Conservation (phyloP, 2,888 invertebrate genomes). For the Noctua pronuba region DNA sequence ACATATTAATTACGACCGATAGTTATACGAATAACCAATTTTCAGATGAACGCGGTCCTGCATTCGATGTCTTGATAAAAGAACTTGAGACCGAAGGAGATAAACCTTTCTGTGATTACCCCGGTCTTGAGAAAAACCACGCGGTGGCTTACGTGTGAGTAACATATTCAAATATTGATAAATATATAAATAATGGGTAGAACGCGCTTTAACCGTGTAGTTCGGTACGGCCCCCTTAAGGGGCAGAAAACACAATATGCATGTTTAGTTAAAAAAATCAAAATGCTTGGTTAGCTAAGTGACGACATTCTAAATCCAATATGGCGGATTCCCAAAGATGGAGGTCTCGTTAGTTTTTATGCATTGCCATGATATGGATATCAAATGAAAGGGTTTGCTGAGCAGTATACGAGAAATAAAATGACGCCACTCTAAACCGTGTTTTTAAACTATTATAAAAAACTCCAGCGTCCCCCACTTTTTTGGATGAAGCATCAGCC, state of each 20-base stretch:
- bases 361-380: too few species aligned
- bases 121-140: constrained; percentile 68
- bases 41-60: constrained; percentile 82
- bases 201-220: neutral
- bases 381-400: too few species aligned
- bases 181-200: neutral
- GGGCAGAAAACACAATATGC: neutral
- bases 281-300: neutral
- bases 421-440: too few species aligned
- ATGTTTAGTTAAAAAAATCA: too few species aligned
- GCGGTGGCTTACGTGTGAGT: constrained; percentile 78
- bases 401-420: too few species aligned
- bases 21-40: neutral
- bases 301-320: neutral
- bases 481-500: too few species aligned
- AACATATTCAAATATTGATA: constrained; percentile 1
- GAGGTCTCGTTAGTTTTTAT: too few species aligned
- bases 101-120: constrained; percentile 72
- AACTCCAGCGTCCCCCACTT: too few species aligned
- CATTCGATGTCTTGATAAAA: constrained; percentile 79
- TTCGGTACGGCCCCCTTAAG: neutral
- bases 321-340: neutral
- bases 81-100: constrained; percentile 73
- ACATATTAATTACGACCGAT: neutral
- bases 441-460: too few species aligned